A percentile compares a stretch with the other conserved stretches of the same genome.
phyloP scores from a whole-genome alignment of 2,888 invertebrate species.

The Morinoia aosen region DNA sequence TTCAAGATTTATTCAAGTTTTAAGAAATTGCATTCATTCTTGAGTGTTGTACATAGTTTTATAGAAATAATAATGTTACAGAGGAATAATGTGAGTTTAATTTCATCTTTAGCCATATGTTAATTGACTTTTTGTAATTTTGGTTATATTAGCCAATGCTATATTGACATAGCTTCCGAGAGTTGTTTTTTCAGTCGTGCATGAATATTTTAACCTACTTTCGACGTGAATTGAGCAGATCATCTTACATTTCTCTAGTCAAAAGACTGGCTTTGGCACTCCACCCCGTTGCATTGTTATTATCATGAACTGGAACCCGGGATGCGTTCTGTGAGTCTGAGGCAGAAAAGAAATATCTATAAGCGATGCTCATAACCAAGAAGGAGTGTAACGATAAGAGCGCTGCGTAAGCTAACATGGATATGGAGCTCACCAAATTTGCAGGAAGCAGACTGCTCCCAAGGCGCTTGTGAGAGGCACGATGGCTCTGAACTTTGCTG shows the following conservation, averaged over 20 bases:
- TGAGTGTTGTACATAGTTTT: too few relatives aligned
- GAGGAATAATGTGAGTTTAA: too few relatives aligned
- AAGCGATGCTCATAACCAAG: background rate
- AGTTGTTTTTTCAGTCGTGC: background rate
- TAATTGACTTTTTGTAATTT: too few relatives aligned
- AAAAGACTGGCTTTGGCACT: background rate
- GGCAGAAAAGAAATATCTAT: background rate
- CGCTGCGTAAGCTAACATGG: background rate
- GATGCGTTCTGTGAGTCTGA: background rate
- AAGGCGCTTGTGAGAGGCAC: background rate
- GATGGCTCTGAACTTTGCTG: slow-evolving; percentile 14
- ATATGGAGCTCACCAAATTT: background rate
- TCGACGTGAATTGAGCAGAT: background rate
- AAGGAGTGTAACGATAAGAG: slow-evolving; percentile 1
- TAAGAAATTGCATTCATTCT: too few relatives aligned
- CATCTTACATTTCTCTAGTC: background rate
- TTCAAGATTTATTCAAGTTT: too few relatives aligned
- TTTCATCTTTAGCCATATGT: too few relatives aligned
- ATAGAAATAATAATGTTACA: too few relatives aligned
- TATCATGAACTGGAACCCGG: background rate
- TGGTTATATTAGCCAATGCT: too few relatives aligned
- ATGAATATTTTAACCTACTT: background rate
- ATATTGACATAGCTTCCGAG: too few relatives aligned
- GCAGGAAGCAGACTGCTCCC: background rate
- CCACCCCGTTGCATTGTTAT: background rate